Evolutionary conservation across 2,113 vertebrate species (phyloP), one percentile per base, ranked within the genome.

Genomic region (Morone saxatilis): DNA sequence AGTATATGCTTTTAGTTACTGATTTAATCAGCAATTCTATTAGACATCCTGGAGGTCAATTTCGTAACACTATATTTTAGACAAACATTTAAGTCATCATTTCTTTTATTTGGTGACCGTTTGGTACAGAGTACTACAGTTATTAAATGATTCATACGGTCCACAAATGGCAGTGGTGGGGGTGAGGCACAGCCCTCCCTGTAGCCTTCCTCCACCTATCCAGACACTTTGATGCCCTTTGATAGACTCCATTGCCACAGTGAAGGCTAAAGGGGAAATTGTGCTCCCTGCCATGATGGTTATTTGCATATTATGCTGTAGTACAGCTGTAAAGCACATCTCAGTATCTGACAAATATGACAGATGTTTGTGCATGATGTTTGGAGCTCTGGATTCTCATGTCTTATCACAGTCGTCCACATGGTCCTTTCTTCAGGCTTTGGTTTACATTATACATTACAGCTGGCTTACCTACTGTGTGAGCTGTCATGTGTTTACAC

Each of bases 401-500:
- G 79, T 84, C 76, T 89, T 83, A 83, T 89, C 81, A 78, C 86
- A 43, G 66, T 76, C 68, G 75, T 84, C 76, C 86, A 83, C 78
- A 47, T 40, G 61, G 76, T 20, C 66, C 61, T 70, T 76, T 74
- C 53, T 85, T 54, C 73, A 81, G 68, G 66, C 60, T 20, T 31
- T 22, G 60, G 54, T 61, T 45, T 78, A 19, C 79, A 88, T 87
- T 85, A 87, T 83, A 83, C 68, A 82, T 87, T 38, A 75, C 63
- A 82, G 53, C 51, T 48, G 45, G 19, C 69, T 72, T 36, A 51
- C 43, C 51, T 25, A 57, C 36, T 57, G 40, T 59, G 45, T 65
- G 40, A 57, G 67, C 60, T 75, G 86, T 51, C 74, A 70, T 3
- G 6, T 16, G 43, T 74, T 68, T 66, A 63, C 80, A 80, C 62